Evolutionary conservation across 2,888 invertebrate genomes (phyloP), one percentile per base, ranked within the genome.

Genomic region (Nomada ruficornis): DNA sequence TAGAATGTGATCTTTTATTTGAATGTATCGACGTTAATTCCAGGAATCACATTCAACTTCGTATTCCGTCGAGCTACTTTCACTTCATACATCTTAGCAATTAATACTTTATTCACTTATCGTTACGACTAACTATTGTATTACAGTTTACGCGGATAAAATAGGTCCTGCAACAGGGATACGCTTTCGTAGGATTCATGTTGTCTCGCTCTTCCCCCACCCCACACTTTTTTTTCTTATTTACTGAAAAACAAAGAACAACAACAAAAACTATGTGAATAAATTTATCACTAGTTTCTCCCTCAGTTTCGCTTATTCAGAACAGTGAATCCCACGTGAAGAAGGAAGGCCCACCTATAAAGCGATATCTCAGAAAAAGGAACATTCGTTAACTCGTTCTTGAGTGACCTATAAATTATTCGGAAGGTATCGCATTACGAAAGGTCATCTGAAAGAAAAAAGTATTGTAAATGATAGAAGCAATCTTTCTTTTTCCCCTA

Each of bases 101-200:
- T 89, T 88, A 90, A 89, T 91, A 90, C 89, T 86, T 90, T 89
- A 90, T 87, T 89, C 82, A 50, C 76, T 86, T 88, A 88, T 86
- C 82, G 86, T 89, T 91, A 91, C 84, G 80, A 88, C 89, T 91
- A 91, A 88, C 86, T 89, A 86, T 86, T 88, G 88, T 89, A 88
- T 89, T 89, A 89, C 87, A 90, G 88, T 89, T 90, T 85, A 88
- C 88, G 87, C 83, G 88, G 85, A 83, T 89, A 86, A 89, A 90
- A 90, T 88, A 81, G 78, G 79, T 86, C 76, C 77, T 79, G 77
- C 82, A 82, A 78, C 57, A 67, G 67, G 73, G 65, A 59, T 74
- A 82, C 67, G 63, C 52, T 73, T 76, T 75, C 71, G 63, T 77
- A 77, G 76, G 83, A 75, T 80, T 78, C 86, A 73, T 80, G 79